Base-by-base conservation (phyloP, 2,113 vertebrate species). In the Sebastes schlegelii region DNA sequence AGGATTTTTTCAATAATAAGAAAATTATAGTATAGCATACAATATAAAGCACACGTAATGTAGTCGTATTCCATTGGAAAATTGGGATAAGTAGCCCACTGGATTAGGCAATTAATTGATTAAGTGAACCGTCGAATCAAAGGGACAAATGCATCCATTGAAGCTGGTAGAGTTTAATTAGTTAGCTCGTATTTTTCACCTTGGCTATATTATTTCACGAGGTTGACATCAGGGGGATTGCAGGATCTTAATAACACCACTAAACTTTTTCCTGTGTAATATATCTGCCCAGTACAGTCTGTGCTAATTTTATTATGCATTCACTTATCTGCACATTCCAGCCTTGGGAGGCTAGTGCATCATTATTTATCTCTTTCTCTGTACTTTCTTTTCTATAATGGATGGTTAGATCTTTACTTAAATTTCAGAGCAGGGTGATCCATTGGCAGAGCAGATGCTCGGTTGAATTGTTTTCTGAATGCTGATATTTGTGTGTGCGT, bases 291-390 rank as follows among this genome's bases (percentile, higher is more conserved):
- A 23, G 26, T 74, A 64, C 51, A 84, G 61, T 79, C 65, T 80
- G 17, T 68, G 69, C 74, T 77, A 58, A 86, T 89, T 87, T 48
- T 58, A 81, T 84, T 62, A 48, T 55, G 61, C 54, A 13, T 78
- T 80, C 43, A 62, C 76, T 82, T 85, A 80, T 88, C 86, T 66
- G 46, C 61, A 76, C 46, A 77, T 52, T 77, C 60, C 87, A 86
- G 84, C 66, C 23, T 8, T 14, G 34, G 72, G 72, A 67, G 73
- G 43, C 66, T 16, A 54, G 2, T 54, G 72, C 34, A 70, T 40
- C 16, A 40, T 68, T 70, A 72, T 79, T 69, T 55, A 43, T 80
- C 51, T 84, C 77, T 77, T 40, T 72, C 65, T 66, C 72, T 72
- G 78, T 43, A 10, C 57, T 67, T 71, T 67, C 54, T 68, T 26